Evolutionary conservation across 2,113 vertebrate genomes (phyloP).

Genomic region (Astur gentilis): DNA sequence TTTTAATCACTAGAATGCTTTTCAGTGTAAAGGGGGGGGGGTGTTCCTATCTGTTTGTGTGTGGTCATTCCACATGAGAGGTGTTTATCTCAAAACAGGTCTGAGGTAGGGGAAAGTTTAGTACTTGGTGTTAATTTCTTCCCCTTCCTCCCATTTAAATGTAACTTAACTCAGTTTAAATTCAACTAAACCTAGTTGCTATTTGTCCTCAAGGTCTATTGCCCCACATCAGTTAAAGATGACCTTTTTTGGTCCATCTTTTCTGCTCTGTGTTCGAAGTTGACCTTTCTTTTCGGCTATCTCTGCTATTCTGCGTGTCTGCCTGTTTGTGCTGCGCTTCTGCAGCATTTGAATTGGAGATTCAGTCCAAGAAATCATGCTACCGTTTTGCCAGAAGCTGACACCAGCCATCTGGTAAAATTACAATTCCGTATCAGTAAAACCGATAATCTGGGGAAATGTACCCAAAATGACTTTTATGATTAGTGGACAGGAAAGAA

Average conservation of each 20-base stretch:
- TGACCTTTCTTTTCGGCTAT: neutral
- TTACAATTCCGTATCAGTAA: neutral
- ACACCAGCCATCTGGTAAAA: slow-evolving; percentile 29
- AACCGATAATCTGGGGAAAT: slow-evolving; percentile 15
- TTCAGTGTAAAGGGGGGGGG: neutral
- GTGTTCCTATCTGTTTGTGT: neutral
- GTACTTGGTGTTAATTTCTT: neutral
- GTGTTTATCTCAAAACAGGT: neutral
- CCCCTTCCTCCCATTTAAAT: neutral
- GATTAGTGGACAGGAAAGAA: slow-evolving; percentile 41
- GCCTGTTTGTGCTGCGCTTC: neutral
- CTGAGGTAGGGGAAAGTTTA: neutral
- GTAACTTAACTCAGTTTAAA: neutral
- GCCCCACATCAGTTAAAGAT: neutral
- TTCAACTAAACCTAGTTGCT: neutral
- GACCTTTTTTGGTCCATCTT: neutral
- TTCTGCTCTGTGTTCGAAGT: neutral
- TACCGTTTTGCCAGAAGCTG: slow-evolving; percentile 1
- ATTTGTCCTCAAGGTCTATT: neutral
- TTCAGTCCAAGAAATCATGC: slow-evolving; percentile 16
- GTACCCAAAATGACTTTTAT: slow-evolving; percentile 27
- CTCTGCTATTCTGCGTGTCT: neutral
- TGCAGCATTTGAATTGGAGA: neutral
- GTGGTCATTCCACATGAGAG: neutral
- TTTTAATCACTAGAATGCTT: neutral